Evolutionary conservation across 2,888 invertebrate genomes (phyloP).

Genomic region (Amiota mariae): DNA sequence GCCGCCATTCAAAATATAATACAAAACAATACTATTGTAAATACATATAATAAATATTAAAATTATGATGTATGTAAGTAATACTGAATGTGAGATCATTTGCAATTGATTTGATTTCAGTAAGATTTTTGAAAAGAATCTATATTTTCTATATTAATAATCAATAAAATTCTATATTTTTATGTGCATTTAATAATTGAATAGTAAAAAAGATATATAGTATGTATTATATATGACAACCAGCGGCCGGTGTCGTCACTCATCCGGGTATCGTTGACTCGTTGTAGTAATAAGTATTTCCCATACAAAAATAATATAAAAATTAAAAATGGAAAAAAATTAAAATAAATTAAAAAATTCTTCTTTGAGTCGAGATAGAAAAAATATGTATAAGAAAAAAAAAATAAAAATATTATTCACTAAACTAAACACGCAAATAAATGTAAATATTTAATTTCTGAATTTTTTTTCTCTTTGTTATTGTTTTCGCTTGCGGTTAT

Average conservation of each 20-base stretch:
- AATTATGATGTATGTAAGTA: no score
- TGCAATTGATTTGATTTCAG: no score
- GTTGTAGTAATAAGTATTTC: conserved; percentile 49
- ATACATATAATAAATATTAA: no score
- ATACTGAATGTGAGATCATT: no score
- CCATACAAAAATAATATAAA: conserved; percentile 56
- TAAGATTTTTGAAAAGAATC: no score
- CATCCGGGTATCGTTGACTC: conserved; percentile 52
- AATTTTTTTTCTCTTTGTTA: conserved; percentile 29
- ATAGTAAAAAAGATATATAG: conserved; percentile 14
- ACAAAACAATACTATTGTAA: no score
- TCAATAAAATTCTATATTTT: neutral
- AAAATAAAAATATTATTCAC: conserved; percentile 9
- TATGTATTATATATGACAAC: conserved; percentile 16
- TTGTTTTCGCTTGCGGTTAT: conserved; percentile 22
- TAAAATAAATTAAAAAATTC: conserved; percentile 47
- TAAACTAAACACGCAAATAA: conserved; percentile 20
- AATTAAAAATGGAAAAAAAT: conserved; percentile 24
- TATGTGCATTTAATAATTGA: conserved; percentile 23
- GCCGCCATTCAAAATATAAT: conserved; percentile 42
- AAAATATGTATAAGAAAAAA: neutral
- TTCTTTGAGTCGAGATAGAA: conserved; percentile 26
- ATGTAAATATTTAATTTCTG: conserved; percentile 15
- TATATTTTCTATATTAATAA: no score
- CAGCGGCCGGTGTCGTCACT: conserved; percentile 6